phyloP scores from a whole-genome alignment of 1,140 invertebrate genomes.

The Elymnias hypermnestra region DNA sequence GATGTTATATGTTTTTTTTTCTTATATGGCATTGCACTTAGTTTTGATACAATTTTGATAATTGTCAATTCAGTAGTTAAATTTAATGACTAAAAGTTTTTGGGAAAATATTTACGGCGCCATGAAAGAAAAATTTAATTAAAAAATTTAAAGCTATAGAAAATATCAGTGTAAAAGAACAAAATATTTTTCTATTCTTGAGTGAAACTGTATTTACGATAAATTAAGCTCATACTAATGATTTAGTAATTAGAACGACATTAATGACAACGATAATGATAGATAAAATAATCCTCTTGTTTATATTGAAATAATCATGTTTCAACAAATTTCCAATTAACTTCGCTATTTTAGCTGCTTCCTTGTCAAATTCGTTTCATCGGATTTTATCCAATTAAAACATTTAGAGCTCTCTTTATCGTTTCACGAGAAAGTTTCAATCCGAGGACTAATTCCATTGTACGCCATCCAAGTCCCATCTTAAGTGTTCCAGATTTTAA shows the following conservation, averaged over 20 bases:
- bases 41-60: too few relatives aligned
- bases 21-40: too few relatives aligned
- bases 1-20: too few relatives aligned
- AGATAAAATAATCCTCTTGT: background rate
- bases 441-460: conserved; percentile 24
- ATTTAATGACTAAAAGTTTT: too few relatives aligned
- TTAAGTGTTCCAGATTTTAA: conserved; percentile 23
- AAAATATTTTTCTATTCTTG: too few relatives aligned
- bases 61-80: too few relatives aligned
- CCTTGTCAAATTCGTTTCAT: conserved; percentile 10
- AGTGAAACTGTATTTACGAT: too few relatives aligned
- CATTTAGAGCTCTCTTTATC: conserved; percentile 20
- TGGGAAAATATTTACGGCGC: too few relatives aligned
- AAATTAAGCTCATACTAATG: too few relatives aligned
- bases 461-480: conserved; percentile 12
- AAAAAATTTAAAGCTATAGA: background rate
- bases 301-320: background rate
- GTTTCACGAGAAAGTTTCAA: conserved; percentile 19
- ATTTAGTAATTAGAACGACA: background rate
- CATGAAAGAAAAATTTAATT: too few relatives aligned
- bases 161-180: too few relatives aligned
- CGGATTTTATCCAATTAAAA: conserved; percentile 23
- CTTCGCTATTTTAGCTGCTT: background rate
- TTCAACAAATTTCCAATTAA: background rate
- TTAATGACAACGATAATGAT: background rate